These are phyloP conservation scores for Melanophora roralis DNA, from an alignment of 2,888 invertebrate genomes.

Conservation along the genomic window DNA sequence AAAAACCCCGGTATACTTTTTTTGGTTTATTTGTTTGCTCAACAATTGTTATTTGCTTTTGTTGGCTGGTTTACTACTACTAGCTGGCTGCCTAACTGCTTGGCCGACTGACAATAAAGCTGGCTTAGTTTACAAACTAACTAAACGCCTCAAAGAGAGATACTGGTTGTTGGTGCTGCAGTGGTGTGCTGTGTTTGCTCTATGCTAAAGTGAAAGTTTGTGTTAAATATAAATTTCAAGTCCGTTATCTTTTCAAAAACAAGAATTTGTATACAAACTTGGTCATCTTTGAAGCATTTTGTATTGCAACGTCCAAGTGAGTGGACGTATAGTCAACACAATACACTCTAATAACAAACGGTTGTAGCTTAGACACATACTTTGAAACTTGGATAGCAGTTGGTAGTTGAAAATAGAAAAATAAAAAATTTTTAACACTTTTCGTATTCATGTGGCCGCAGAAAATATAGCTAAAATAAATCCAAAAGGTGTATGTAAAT, in stretches of 20 bases:
- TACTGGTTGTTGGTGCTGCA: conserved; percentile 25
- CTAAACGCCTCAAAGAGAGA: neutral
- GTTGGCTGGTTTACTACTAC: too few species aligned
- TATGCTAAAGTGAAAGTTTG: conserved; percentile 74
- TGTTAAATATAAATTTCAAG: conserved; percentile 70
- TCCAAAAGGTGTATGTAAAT: conserved; percentile 58
- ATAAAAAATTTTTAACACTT: conserved; percentile 1
- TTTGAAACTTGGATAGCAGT: neutral
- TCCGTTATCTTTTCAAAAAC: conserved; percentile 71
- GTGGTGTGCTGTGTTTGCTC: conserved; percentile 57
- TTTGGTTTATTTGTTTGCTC: conserved; percentile 23
- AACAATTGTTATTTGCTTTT: conserved; percentile 29
- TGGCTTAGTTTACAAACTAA: neutral
- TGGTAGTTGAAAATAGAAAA: neutral
- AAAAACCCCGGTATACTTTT: conserved; percentile 25
- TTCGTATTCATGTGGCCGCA: conserved; percentile 31
- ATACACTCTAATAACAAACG: neutral
- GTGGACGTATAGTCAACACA: conserved; percentile 66
- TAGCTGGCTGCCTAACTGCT: neutral
- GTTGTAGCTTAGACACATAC: neutral
- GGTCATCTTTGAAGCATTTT: conserved; percentile 66
- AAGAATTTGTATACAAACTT: conserved; percentile 58
- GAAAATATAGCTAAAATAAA: neutral
- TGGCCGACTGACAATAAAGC: too few species aligned
- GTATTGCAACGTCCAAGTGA: conserved; percentile 73